phyloP scores from a whole-genome alignment of 37 sponge, comb jelly and placozoan genomes.

The Chondrosia reniformis region DNA sequence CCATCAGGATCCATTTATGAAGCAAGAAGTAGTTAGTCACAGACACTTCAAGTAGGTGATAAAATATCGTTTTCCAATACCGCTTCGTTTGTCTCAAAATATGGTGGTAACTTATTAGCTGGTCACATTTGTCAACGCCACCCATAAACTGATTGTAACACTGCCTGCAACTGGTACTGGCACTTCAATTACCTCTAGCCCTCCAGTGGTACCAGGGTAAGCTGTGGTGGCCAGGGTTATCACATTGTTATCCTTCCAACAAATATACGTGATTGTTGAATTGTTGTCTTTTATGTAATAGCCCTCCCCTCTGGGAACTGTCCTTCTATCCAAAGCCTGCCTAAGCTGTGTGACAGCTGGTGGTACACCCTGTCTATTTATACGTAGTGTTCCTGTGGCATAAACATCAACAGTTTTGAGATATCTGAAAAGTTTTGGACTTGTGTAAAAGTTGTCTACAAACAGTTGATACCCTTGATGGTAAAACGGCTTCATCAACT shows the following conservation, averaged over 20 bases:
- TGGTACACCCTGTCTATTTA: slow-evolving; percentile 15
- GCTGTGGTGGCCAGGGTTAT: neutral
- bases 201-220: neutral
- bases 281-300: neutral
- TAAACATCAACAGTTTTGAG: neutral
- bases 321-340: neutral
- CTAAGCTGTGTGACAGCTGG: neutral
- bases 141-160: neutral
- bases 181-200: neutral
- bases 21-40: neutral
- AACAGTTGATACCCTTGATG: slow-evolving; percentile 52
- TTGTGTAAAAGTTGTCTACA: slow-evolving; percentile 44
- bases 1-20: neutral
- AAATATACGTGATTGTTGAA: neutral
- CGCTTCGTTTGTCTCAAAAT: neutral
- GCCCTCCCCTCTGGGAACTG: neutral
- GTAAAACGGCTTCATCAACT: neutral
- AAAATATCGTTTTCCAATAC: neutral
- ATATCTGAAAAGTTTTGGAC: slow-evolving; percentile 2
- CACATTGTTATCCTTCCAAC: neutral
- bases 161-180: neutral
- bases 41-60: neutral
- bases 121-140: neutral
- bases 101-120: neutral
- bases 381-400: slow-evolving; percentile 28